phyloP scores from a whole-genome alignment of 2,113 vertebrate species.

The Vimba vimba region DNA sequence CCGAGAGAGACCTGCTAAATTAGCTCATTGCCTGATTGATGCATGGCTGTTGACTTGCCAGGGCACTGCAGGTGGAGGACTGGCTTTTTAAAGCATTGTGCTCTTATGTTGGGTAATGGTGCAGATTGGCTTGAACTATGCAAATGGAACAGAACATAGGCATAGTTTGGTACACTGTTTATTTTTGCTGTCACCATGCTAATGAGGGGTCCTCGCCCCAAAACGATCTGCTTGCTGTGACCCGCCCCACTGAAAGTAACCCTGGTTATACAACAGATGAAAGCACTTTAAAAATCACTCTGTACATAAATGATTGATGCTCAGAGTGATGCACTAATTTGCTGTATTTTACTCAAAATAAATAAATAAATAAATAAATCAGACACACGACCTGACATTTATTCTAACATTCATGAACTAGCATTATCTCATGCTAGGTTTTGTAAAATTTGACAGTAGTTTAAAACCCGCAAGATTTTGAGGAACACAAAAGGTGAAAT shows the following conservation, averaged over 20 bases:
- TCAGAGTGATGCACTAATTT: constrained; percentile 45
- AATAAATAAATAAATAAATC: constrained; percentile 21
- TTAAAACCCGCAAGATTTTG: neutral
- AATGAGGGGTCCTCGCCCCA: constrained; percentile 60
- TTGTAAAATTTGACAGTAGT: neutral
- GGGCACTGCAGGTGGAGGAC: constrained; percentile 61
- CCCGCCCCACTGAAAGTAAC: constrained; percentile 56
- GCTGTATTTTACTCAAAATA: constrained; percentile 44
- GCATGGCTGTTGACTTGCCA: constrained; percentile 60
- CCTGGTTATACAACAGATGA: constrained; percentile 61
- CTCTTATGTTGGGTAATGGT: constrained; percentile 60
- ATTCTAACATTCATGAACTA: constrained; percentile 25
- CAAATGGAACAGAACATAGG: constrained; percentile 56
- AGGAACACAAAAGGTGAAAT: neutral
- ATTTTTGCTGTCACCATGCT: constrained; percentile 62
- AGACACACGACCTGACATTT: constrained; percentile 28
- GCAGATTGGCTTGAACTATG: constrained; percentile 61
- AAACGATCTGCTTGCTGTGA: constrained; percentile 49
- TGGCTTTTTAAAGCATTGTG: constrained; percentile 65
- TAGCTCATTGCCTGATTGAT: constrained; percentile 65
- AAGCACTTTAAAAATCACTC: constrained; percentile 61
- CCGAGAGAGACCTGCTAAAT: constrained; percentile 60
- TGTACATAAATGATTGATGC: constrained; percentile 56
- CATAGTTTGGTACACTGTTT: constrained; percentile 59
- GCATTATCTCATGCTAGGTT: neutral